Evolutionary conservation across 2,888 invertebrate genomes (phyloP), one percentile per base, ranked within the genome.

Genomic region (Phortica magna): DNA sequence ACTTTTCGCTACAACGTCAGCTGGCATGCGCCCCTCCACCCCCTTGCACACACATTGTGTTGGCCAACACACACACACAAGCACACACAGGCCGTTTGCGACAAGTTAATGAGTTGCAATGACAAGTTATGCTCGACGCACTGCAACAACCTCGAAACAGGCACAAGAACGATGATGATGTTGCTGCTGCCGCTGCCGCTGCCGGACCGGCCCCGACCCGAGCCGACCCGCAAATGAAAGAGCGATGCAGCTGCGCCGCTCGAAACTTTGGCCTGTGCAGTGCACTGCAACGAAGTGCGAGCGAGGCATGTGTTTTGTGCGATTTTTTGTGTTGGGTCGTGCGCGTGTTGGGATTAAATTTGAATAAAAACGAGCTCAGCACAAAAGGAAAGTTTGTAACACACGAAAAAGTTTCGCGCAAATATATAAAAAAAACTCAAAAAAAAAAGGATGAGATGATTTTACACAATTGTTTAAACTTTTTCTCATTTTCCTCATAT

Each of bases 91-190:
- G 22, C 70, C 70, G 53, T 43, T 43, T 71, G 39, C 70, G 70
- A 71, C 70, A 55, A 71, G 53, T 71, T 71, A 71, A 71, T 71
- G 70, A 71, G 70, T 71, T 71, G 70, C 70, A 71, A 71, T 71
- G 70, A 71, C 70, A 71, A 71, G 70, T 71, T 71, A 53, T 53
- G 70, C 14, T 17, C 55, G 53, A 71, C 70, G 70, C 70, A 71
- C 70, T 55, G 53, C 53, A 53, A 55, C 31, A 71, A 71, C 48
- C 70, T 55, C 70, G 55, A 53, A 71, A 71, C 55, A 19, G 70
- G 70, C 70, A 48, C 17, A 19, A 71, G 14, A 48, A 48, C 9
- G 31, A 31, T 31, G 31, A 31, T 31, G 31, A 1, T 31, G 31
- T 31, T 31, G 31, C 3, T 31, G 31, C 31, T 31, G 3, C 3